Conservation (phyloP, 2,888 invertebrate species). For the Drosophila neonasuta region DNA sequence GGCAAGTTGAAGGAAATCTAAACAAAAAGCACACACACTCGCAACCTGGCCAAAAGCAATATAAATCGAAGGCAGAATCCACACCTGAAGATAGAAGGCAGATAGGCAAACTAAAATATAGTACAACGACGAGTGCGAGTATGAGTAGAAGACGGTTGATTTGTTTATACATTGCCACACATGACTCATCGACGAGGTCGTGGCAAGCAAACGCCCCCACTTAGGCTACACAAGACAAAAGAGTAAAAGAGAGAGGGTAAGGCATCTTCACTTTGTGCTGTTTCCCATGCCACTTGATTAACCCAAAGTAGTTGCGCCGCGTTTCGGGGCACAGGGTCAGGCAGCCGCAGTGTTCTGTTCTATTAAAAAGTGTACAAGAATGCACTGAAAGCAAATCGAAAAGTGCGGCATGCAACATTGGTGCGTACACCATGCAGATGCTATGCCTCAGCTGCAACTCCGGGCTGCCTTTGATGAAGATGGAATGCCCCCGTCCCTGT, state of each 20-base stretch:
- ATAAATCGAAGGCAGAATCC: conserved; percentile 43
- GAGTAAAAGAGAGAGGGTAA: neutral
- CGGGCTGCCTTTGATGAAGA: conserved; percentile 68
- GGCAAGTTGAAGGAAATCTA: conserved; percentile 55
- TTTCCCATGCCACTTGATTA: conserved; percentile 78
- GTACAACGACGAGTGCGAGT: too few relatives aligned
- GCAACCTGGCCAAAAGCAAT: conserved; percentile 30
- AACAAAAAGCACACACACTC: conserved; percentile 43
- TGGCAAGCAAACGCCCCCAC: conserved; percentile 45
- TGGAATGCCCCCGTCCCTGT: conserved; percentile 57
- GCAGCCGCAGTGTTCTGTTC: conserved; percentile 45
- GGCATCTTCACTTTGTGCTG: conserved; percentile 28
- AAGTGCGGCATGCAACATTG: conserved; percentile 59
- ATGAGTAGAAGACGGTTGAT: conserved; percentile 29
- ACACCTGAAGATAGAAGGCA: conserved; percentile 58
- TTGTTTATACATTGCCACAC: conserved; percentile 59
- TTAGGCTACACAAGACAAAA: conserved; percentile 13
- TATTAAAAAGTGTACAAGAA: conserved; percentile 51
- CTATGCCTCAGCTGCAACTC: conserved; percentile 55
- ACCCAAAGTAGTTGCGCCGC: conserved; percentile 47
- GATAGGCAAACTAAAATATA: conserved; percentile 4
- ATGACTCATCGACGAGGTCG: conserved; percentile 69
- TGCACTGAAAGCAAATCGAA: conserved; percentile 52
- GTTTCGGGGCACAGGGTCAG: conserved; percentile 28
- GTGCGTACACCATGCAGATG: conserved; percentile 55